Evolutionary conservation across 2,888 invertebrate species (phyloP).

Genomic region (Habrosyne pyritoides): DNA sequence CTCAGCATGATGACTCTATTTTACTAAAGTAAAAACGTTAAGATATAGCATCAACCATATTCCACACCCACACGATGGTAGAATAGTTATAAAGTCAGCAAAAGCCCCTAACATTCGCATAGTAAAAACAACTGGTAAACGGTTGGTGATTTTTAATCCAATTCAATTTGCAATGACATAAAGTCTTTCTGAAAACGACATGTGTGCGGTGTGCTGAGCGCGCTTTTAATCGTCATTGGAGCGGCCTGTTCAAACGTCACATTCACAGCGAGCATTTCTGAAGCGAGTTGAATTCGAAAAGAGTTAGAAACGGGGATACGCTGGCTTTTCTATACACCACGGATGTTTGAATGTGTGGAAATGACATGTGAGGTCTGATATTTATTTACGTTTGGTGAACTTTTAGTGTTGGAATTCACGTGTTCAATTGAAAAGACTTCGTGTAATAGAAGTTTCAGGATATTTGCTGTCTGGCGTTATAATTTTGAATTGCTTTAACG

Average conservation of each 20-base stretch:
- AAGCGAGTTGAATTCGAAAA: conserved; percentile 43
- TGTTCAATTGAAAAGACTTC: not conserved
- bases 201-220: conserved; percentile 15
- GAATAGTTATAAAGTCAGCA: not conserved
- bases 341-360: conserved; percentile 24
- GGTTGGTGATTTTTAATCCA: conserved; percentile 21
- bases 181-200: conserved; percentile 26
- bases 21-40: no score
- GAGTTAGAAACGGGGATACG: conserved; percentile 39
- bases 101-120: not conserved
- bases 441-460: not conserved
- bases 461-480: not conserved
- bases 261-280: conserved; percentile 35
- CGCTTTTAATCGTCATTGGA: conserved; percentile 35
- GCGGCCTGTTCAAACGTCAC: conserved; percentile 43
- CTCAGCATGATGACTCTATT: no score
- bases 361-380: conserved; percentile 20
- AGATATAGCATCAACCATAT: no score
- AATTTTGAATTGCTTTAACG: no score
- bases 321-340: conserved; percentile 28
- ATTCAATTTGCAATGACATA: conserved; percentile 30
- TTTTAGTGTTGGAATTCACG: conserved; percentile 1
- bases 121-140: not conserved
- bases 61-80: no score
- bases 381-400: conserved; percentile 6